Base-by-base conservation (phyloP, 2,888 invertebrate species). In the Oxystoma pomonae region DNA sequence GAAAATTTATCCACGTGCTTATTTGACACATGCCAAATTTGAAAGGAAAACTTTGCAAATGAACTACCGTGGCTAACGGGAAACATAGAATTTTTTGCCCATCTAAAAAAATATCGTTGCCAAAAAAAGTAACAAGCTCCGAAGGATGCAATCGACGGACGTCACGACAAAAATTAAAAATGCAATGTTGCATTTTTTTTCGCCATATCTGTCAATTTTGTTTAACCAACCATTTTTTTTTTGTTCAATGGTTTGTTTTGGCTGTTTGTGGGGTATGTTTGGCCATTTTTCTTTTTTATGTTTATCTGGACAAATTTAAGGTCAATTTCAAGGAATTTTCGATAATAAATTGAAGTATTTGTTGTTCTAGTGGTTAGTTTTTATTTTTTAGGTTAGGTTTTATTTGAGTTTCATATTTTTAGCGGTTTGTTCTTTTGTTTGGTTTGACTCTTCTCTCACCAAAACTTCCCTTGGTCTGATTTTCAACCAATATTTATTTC, bases 1-100 rank as follows among this genome's bases (percentile, higher is more conserved):
- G 35, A 35, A 50, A 52, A 59, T 57, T 63, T 56, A 35, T 55
- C 12, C 63, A 63, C 60, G 63, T 60, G 63, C 63, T 59, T n/a
- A 16, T 50, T 16, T 53, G 59, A 63, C 63, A 63, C 56, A 57
- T 52, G 60, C 22, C 55, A 57, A 59, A 63, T 51, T 59, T 20
- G 52, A 63, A 63, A 57, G 50, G 20, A 59, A 57, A n/a, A n/a
- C n/a, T n/a, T n/a, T n/a, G n/a, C n/a, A n/a, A n/a, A n/a, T n/a
- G n/a, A n/a, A n/a, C n/a, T n/a, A n/a, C n/a, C n/a, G n/a, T n/a
- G n/a, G n/a, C n/a, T n/a, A n/a, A n/a, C n/a, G n/a, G n/a, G n/a
- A n/a, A n/a, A n/a, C n/a, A n/a, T n/a, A n/a, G n/a, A n/a, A n/a
- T n/a, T n/a, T n/a, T n/a, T n/a, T n/a, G n/a, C n/a, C n/a, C n/a